Evolutionary conservation across 2,888 invertebrate species (phyloP), one percentile per base, ranked within the genome.

Genomic region (Chymomyza amoena): DNA sequence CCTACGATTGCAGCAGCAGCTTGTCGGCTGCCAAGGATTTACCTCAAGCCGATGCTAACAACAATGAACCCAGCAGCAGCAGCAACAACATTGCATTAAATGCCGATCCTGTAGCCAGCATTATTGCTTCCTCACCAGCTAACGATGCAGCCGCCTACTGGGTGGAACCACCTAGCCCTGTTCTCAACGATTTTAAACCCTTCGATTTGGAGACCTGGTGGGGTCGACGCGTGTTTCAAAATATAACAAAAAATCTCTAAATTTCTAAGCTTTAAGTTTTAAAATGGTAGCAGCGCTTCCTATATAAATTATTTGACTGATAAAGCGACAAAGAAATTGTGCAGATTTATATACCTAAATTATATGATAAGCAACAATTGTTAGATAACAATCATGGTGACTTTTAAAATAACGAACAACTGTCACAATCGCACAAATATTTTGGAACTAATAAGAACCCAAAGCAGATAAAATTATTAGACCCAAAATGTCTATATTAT

Each of bases 161-260:
- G 91, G 95, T 96, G 80, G 96, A 96, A 83, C 95, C 94, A 69
- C 95, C 95, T 10, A 95, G 95, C 89, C 93, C 94, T 51, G 93
- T 93, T 32, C 93, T 96, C 64, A 94, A 94, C 84, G 96, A 97
- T 92, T 97, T 97, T 91, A 96, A 96, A 89, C 96, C 97, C 20
- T 97, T 97, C 89, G 97, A 97, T 92, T 93, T 97, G 89, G 97
- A 97, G 90, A 95, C 96, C 51, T 97, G 97, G 96, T 97, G 97
- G 97, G 97, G 97, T 74, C 96, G 96, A 90, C 93, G 97, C 77
- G 93, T 96, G 75, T 96, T 95, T 92, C 96, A 96, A 87, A 96
- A 96, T 91, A 96, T 97, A 91, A 96, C 96, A 69, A 96, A 95
- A 91, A 96, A 96, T 73, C 93, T 95, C 80, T 94, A 93, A 93